A percentile compares a stretch with the other conserved stretches of the same genome.
These are phyloP conservation scores for Drosophila bipectinata DNA, from an alignment of 1,140 invertebrate species.

Conservation along the genomic window DNA sequence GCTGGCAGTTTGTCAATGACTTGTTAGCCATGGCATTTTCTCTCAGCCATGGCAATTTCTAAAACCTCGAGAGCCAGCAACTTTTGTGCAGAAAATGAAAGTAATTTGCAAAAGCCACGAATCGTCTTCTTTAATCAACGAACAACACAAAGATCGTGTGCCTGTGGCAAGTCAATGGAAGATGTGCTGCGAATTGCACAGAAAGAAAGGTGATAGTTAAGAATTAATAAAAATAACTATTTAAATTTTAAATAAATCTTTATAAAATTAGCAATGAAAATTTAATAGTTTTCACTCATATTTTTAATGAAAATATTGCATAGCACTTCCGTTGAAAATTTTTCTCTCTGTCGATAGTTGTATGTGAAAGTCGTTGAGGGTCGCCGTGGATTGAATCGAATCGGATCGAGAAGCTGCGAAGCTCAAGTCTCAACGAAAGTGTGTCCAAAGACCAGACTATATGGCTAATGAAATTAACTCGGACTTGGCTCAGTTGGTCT, in stretches of 20 bases:
- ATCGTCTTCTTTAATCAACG: constrained; percentile 65
- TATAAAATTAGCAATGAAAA: neutral
- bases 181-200: constrained; percentile 22
- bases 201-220: neutral
- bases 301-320: neutral
- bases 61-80: constrained; percentile 47
- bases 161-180: constrained; percentile 45
- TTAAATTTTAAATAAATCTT: neutral
- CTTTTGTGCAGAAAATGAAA: constrained; percentile 69
- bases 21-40: constrained; percentile 68
- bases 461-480: constrained; percentile 50
- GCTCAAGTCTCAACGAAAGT: constrained; percentile 46
- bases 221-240: neutral
- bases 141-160: constrained; percentile 62
- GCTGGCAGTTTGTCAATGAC: constrained; percentile 63
- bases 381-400: constrained; percentile 36
- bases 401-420: constrained; percentile 38
- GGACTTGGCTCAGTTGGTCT: constrained; percentile 19
- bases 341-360: constrained; percentile 13
- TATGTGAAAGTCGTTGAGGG: constrained; percentile 56
- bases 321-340: neutral
- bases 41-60: constrained; percentile 61
- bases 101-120: constrained; percentile 71
- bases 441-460: constrained; percentile 50
- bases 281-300: neutral